Evolutionary conservation across 1,140 invertebrate genomes (phyloP).

Genomic region (Gryon sp.): DNA sequence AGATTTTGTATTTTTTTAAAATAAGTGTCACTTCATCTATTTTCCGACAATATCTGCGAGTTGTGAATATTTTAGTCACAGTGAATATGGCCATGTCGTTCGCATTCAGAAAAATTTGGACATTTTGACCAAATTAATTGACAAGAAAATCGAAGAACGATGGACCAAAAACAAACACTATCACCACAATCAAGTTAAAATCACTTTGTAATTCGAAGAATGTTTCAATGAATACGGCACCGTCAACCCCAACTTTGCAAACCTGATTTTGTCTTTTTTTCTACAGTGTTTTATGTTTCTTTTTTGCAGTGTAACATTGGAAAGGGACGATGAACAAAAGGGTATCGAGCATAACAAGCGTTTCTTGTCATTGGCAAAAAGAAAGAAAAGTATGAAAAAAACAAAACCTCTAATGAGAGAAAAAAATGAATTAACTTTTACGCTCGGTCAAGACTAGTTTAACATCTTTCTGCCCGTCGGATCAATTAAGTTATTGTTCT

Average conservation of each 20-base stretch:
- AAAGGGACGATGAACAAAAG: constrained; percentile 51
- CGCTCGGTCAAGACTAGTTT: constrained; percentile 21
- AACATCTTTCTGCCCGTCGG: constrained; percentile 48
- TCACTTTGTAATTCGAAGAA: constrained; percentile 55
- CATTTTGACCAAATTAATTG: too few relatives aligned
- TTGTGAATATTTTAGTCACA: too few relatives aligned
- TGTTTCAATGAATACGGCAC: constrained; percentile 32
- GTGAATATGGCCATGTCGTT: too few relatives aligned
- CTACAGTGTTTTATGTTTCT: too few relatives aligned
- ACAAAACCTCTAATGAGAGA: constrained; percentile 39
- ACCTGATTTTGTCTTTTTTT: constrained; percentile 33
- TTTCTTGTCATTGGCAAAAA: constrained; percentile 38
- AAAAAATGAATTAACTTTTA: constrained; percentile 48
- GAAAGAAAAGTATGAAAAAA: too few relatives aligned
- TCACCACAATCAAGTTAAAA: constrained; percentile 47
- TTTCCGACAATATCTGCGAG: too few relatives aligned
- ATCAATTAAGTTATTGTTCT: constrained; percentile 43
- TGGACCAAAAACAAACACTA: constrained; percentile 11
- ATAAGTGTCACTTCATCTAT: too few relatives aligned
- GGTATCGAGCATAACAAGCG: constrained; percentile 46
- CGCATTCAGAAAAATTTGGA: too few relatives aligned
- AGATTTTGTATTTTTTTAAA: too few relatives aligned
- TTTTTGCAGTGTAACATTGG: constrained; percentile 32
- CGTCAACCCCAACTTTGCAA: constrained; percentile 47
- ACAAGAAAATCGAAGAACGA: neutral